Evolutionary conservation across 2,797 vertebrate species (phyloP), one percentile per base, ranked within the genome.

Genomic region (Moxostoma hubbsi): DNA sequence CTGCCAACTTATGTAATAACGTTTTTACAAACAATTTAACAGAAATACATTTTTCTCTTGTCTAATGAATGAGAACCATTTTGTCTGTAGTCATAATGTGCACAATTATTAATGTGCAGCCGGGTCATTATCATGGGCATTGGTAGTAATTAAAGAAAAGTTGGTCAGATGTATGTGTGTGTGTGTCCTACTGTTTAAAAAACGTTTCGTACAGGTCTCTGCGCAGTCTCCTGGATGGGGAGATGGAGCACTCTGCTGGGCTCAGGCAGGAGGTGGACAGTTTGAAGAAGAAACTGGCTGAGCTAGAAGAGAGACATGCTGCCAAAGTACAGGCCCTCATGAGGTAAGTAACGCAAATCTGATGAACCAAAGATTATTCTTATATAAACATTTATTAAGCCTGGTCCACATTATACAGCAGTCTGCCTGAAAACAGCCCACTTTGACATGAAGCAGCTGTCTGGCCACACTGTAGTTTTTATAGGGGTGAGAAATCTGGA

Each of bases 231-330:
- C 91, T 99, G 71, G 98, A 99, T 0, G 96, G 96, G 3, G 98
- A 99, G 93, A 99, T 99, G 98, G 98, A 98, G 81, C 97, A 98
- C 87, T 99, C 98, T 0, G 95, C 98, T 0, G 94, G 88, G 0
- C 94, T 99, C 59, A 94, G 97, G 85, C 96, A 97, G 85, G 97
- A 99, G 83, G 89, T 96, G 0, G 96, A 99, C 79, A 82, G 87
- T 86, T 91, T 96, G 90, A 96, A 94, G 75, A 95, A 87, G 92
- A 96, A 94, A 81, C 87, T 91, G 84, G 89, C 94, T 0, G 98
- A 99, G 67, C 94, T 97, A 85, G 98, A 99, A 81, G 98, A 99
- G 82, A 89, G 96, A 83, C 96, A 99, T 9, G 78, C 89, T 0
- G 93, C 81, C 0, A 99, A 98, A 90, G 93, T 97, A 79, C 97